Base-by-base conservation (phyloP, 2,888 invertebrate species). In the Trachelus iudaicus region DNA sequence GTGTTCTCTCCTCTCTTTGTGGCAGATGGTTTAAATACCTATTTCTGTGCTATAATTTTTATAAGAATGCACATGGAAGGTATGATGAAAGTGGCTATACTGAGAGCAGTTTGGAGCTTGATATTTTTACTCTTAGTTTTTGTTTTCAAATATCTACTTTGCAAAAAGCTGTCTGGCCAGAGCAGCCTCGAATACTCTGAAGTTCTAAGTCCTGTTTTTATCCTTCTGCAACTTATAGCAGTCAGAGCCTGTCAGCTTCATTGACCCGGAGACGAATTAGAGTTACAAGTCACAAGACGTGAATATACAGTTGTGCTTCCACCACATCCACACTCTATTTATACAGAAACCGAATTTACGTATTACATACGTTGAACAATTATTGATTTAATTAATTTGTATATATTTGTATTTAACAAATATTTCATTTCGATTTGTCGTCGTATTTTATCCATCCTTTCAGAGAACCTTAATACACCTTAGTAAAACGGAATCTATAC, bases 11-110 rank as follows among this genome's bases (percentile, higher is more conserved):
- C 99, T 0, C 92, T 99, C 68, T 99, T 98, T 92, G 95, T 97
- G 69, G 97, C 97, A 84, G 98, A 98, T 93, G 97, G 97, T 37
- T 94, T 98, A 84, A 98, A 98, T 92, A 95, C 97, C 37, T 99
- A 99, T 92, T 99, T 99, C 91, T 97, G 98, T 89, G 95, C 97
- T 76, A 99, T 99, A 87, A 96, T 99, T 79, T 97, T 98, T 89
- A 97, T 99, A 86, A 94, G 99, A 87, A 97, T 97, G 95, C 96
- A 96, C 88, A 93, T 97, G 88, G 96, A 97, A 87, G 95, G 94
- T 84, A 94, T 95, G 84, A 94, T 96, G 79, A 96, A 96, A 91
- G 94, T 94, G 76, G 96, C 97, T n/a, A 92, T 96, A 73, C 93
- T 97, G 80, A 93, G 97, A 85, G 95, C 96, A 40, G 95, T 96